phyloP scores from a whole-genome alignment of 2,888 invertebrate genomes.

The Phortica okadai region DNA sequence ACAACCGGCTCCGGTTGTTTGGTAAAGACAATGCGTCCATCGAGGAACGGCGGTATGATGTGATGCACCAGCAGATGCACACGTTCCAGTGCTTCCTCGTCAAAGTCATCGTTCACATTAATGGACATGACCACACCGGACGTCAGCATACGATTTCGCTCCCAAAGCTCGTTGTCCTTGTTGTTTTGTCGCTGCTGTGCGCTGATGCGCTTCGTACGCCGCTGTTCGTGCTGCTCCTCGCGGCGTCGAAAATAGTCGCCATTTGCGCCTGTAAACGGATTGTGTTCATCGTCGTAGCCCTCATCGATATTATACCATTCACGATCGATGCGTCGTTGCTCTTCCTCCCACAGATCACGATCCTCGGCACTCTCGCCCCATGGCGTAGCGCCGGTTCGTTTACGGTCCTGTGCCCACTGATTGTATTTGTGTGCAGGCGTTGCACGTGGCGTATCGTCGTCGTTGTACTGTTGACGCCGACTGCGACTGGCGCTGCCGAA shows the following conservation, averaged over 20 bases:
- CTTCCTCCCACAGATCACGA: constrained; percentile 91
- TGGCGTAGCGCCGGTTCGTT: constrained; percentile 82
- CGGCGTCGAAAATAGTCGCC: constrained; percentile 94
- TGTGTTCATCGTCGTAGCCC: constrained; percentile 93
- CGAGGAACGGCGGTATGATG: constrained; percentile 98
- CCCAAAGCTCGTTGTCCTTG: constrained; percentile 99
- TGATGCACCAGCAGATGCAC: constrained; percentile 98
- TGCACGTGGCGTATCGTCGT: constrained; percentile 86
- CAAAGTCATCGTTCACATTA: constrained; percentile 93
- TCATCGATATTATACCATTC: constrained; percentile 99
- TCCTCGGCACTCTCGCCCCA: constrained; percentile 84
- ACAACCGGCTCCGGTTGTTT: constrained; percentile 99
- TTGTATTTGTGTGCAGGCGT: constrained; percentile 91
- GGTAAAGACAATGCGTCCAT: constrained; percentile 98
- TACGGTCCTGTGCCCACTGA: constrained; percentile 84
- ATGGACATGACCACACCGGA: constrained; percentile 94
- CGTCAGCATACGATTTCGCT: constrained; percentile 97
- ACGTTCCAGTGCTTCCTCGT: constrained; percentile 95
- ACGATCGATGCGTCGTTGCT: constrained; percentile 92
- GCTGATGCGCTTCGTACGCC: constrained; percentile 93
- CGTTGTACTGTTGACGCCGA: constrained; percentile 70
- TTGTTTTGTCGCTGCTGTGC: constrained; percentile 98
- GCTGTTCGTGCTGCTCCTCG: constrained; percentile 93
- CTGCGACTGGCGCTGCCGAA: constrained; percentile 66
- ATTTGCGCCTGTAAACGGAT: constrained; percentile 92